Evolutionary conservation across 2,113 vertebrate species (phyloP).

Genomic region (Archocentrus centrarchus): DNA sequence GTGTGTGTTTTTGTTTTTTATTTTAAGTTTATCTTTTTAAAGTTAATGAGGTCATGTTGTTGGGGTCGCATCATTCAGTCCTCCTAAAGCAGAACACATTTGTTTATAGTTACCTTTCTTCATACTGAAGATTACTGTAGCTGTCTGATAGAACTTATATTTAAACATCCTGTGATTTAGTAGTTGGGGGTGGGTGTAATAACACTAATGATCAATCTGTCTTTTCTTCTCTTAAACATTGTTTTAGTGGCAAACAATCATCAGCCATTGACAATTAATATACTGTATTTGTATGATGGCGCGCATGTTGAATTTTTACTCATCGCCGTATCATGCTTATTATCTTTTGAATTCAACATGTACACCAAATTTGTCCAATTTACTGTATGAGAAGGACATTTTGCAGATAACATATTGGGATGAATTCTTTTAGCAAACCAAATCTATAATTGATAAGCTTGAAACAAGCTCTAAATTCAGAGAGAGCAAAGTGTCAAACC

Average conservation of each 20-base stretch:
- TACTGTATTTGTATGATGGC: neutral
- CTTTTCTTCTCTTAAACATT: conserved; percentile 9
- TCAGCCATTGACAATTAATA: conserved; percentile 31
- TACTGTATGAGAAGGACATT: neutral
- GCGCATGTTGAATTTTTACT: conserved; percentile 9
- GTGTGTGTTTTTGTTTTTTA: neutral
- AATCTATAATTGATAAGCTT: neutral
- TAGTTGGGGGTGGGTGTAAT: neutral
- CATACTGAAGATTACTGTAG: conserved; percentile 52
- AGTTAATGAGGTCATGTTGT: neutral
- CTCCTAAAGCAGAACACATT: conserved; percentile 25
- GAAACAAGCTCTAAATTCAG: neutral
- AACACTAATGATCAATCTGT: conserved; percentile 11
- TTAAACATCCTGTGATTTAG: conserved; percentile 7
- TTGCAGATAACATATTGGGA: neutral
- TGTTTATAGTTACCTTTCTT: conserved; percentile 44
- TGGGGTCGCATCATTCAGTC: conserved; percentile 1
- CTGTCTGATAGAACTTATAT: conserved; percentile 41
- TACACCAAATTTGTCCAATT: conserved; percentile 2
- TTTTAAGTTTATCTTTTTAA: conserved; percentile 25
- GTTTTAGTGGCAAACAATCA: conserved; percentile 40
- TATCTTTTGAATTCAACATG: conserved; percentile 12
- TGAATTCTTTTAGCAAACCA: conserved; percentile 4
- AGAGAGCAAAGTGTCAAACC: neutral
- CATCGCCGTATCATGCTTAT: conserved; percentile 35